Evolutionary conservation across 2,888 invertebrate species (phyloP).

Genomic region (Itoplectis maculator): DNA sequence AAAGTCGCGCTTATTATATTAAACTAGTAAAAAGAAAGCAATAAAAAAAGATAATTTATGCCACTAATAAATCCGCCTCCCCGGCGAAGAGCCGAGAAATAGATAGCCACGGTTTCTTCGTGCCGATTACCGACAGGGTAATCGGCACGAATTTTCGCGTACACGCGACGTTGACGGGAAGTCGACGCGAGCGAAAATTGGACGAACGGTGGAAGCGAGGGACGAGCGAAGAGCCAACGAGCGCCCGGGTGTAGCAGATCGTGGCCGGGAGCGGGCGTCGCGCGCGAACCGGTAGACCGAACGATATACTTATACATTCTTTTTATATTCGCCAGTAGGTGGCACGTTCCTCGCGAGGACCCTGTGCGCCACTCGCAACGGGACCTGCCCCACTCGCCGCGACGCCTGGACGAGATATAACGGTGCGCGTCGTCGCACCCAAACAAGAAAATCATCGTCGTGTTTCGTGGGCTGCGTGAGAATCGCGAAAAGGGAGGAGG

Average conservation of each 20-base stretch:
- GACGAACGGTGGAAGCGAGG: conserved; percentile 7
- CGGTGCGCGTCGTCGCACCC: conserved; percentile 35
- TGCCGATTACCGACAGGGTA: neutral
- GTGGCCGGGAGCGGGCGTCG: conserved; percentile 24
- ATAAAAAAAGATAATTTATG: no score
- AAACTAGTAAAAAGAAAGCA: no score
- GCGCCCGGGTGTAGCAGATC: neutral
- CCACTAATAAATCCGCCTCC: no score
- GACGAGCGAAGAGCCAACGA: conserved; percentile 16
- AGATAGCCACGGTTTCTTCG: neutral
- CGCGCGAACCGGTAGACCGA: conserved; percentile 52
- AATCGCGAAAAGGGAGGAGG: conserved; percentile 6
- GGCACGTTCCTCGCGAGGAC: neutral
- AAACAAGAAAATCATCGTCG: conserved; percentile 55
- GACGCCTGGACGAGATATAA: conserved; percentile 32
- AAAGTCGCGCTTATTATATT: no score
- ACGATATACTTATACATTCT: conserved; percentile 28
- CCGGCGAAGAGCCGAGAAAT: no score
- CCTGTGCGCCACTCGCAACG: conserved; percentile 23
- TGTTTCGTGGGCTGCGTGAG: neutral
- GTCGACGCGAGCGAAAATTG: neutral
- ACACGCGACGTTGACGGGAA: neutral
- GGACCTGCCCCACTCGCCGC: conserved; percentile 8
- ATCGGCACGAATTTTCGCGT: neutral
- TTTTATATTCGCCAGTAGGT: neutral